Evolutionary conservation across 2,888 invertebrate genomes (phyloP), one percentile per base, ranked within the genome.

Genomic region (Lasioglossum marginatum): DNA sequence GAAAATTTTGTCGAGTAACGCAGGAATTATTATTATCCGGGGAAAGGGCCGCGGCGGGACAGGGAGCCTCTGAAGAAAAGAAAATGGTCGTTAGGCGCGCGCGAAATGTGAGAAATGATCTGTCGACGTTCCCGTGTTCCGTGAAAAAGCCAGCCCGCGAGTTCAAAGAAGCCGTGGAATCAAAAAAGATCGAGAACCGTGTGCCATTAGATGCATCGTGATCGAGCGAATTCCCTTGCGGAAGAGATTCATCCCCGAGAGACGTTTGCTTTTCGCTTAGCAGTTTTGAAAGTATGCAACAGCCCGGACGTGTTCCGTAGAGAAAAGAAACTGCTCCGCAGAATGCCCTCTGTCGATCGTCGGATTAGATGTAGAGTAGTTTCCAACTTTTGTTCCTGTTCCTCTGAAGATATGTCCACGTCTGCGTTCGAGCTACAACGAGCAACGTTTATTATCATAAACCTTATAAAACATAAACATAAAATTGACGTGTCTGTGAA

Each of bases 71-170:
- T 71, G 77, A 70, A 81, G 85, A 82, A 83, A 83, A 87, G 89
- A 89, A 88, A 89, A 89, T 87, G 90, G 84, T 89, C 90, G 86
- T 91, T 88, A 91, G 88, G 85, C 87, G 84, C 93, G 92, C 91
- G 94, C 94, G 95, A 95, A 95, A 95, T 95, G 95, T 95, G 95
- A 96, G 95, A 96, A 96, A 96, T 96, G 95, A 94, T 94, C 94
- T 93, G 94, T 94, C 95, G 92, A 90, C 91, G 82, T 88, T 86
- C 80, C 84, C 86, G 88, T 87, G 81, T 86, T 68, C 83, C 88
- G 83, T 89, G 90, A 92, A 91, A 92, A 91, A 87, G 87, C 81
- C 82, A 87, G 66, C 87, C 60, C 85, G 88, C 86, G 82, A 83
- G 90, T 92, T 93, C 92, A 94, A 93, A 92, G 91, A 88, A 88